phyloP scores from a whole-genome alignment of 2,797 vertebrate genomes.

The Gastrophryne carolinensis region DNA sequence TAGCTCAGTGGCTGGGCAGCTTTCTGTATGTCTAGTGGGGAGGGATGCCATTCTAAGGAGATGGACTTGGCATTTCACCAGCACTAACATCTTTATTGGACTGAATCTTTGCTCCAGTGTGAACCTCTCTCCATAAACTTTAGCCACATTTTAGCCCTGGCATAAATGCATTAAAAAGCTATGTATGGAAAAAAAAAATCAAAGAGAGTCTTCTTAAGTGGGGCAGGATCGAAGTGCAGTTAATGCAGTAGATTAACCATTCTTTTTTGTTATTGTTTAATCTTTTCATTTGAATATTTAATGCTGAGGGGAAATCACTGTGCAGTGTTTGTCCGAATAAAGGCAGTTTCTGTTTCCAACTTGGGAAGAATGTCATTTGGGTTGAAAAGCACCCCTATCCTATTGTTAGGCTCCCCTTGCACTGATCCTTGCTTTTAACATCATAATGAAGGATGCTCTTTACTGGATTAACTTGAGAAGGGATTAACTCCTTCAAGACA shows the following conservation, averaged over 20 bases:
- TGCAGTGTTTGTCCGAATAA: conserved; percentile 71
- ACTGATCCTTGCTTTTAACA: conserved; percentile 83
- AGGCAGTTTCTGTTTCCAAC: conserved; percentile 82
- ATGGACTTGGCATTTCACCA: not conserved
- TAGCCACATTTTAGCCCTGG: not conserved
- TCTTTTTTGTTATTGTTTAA: conserved; percentile 51
- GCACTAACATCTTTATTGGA: not conserved
- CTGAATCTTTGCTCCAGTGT: not conserved
- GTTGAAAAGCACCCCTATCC: conserved; percentile 74
- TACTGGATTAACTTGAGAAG: conserved; percentile 86
- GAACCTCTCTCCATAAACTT: not conserved
- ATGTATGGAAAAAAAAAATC: conserved; percentile 5
- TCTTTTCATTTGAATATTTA: conserved; percentile 69
- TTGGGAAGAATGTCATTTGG: conserved; percentile 78
- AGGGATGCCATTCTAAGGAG: no score
- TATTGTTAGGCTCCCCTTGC: conserved; percentile 75
- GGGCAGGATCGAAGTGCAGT: conserved; percentile 46
- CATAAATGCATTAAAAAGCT: not conserved
- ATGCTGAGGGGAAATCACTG: conserved; percentile 63
- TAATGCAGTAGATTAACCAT: conserved; percentile 56
- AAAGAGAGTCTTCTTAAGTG: conserved; percentile 24
- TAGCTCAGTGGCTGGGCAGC: no score
- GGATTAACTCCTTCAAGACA: conserved; percentile 85
- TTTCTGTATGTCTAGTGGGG: no score
- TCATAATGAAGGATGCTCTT: conserved; percentile 86